Conservation (phyloP, 2,113 vertebrate genomes). For the Solenodon paradoxus region DNA sequence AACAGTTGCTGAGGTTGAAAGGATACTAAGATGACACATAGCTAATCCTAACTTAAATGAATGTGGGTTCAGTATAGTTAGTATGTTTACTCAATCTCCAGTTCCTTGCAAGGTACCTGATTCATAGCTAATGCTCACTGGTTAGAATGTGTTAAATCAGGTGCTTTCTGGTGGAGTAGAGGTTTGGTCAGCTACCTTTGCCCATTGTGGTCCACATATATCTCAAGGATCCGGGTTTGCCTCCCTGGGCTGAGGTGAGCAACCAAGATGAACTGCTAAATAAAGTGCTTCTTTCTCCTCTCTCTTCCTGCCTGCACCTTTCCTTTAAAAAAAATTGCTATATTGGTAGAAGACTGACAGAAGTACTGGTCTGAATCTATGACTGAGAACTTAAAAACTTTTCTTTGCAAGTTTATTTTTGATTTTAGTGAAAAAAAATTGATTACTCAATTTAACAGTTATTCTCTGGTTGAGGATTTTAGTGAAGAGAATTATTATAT, state of each 20-base stretch:
- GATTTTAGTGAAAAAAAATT: not conserved
- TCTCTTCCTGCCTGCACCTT: too few species aligned
- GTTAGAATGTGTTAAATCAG: not conserved
- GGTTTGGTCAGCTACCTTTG: too few species aligned
- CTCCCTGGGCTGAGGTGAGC: too few species aligned
- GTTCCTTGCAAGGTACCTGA: not conserved
- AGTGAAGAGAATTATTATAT: not conserved
- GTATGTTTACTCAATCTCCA: not conserved
- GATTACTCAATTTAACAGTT: not conserved
- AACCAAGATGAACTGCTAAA: too few species aligned
- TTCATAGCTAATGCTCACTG: not conserved
- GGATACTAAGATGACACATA: not conserved
- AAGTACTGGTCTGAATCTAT: not conserved
- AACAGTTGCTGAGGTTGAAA: not conserved
- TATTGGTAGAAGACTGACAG: not conserved
- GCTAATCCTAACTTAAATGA: not conserved
- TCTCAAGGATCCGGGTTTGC: too few species aligned
- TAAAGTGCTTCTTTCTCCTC: too few species aligned
- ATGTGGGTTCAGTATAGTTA: not conserved
- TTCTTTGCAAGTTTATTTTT: not conserved
- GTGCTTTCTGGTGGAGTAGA: too few species aligned
- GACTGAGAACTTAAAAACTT: not conserved
- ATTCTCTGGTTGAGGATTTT: not conserved
- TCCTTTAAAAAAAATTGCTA: too few species aligned
- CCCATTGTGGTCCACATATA: too few species aligned